Base-by-base conservation (phyloP, 2,888 invertebrate genomes). In the Mesopsocus fuscifrons region DNA sequence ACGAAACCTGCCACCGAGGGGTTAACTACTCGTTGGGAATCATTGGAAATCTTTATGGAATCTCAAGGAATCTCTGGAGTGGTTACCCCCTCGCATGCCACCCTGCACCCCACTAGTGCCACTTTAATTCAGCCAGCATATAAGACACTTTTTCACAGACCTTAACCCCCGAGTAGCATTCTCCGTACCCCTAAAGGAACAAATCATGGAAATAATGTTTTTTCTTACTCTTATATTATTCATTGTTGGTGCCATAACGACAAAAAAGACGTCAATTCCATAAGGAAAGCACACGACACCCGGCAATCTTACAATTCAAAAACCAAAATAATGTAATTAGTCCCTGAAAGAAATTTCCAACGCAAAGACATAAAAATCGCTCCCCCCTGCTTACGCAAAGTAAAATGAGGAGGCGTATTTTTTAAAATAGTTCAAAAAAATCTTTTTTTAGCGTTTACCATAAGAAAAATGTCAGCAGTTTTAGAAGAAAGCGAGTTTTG, bases 321-420 rank as follows among this genome's bases (percentile, higher is more conserved):
- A 5, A n/a, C 20, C 20, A 18, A 38, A 20, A 38, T 38, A 38
- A 38, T 20, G 38, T 38, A 38, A 38, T 38, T 38, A 38, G 38
- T 38, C 20, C 21, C n/a, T 20, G 20, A 38, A 20, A 15, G 38
- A 38, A 38, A 38, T 38, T 38, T 38, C 38, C 13, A 38, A 38
- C 38, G 38, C 38, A 17, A 38, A 38, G 17, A 18, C 20, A 38
- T 38, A 38, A 38, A 38, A 38, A 38, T 38, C 20, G 20, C 20
- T 38, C 26, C 26, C 20, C 20, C n/a, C 20, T 38, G 8, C 26
- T 26, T 9, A 26, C 11, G 11, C 20, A 38, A 38, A 38, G n/a
- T 38, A 20, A 38, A 3, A 6, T 6, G 20, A 38, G 20, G 13
- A 38, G 20, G 8, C 21, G 20, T 5, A 17, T 16, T 4, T 3